Base-by-base conservation (phyloP, 2,888 invertebrate species). In the Campaea margaritaria region DNA sequence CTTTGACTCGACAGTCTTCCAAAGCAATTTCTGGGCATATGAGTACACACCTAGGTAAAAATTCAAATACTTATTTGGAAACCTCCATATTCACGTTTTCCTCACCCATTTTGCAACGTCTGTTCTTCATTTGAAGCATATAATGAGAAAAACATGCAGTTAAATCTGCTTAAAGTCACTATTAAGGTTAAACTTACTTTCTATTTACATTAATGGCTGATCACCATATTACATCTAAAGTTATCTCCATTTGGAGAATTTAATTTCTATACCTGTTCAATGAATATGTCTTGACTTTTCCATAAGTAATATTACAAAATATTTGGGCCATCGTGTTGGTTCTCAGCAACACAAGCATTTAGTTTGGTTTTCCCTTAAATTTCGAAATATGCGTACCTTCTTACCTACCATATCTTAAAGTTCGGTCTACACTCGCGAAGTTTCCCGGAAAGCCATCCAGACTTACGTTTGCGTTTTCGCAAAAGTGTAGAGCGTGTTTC, bases 51-150 rank as follows among this genome's bases (percentile, higher is more conserved):
- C 7, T 9, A 31, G 4, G 31, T 31, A 31, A 3, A 31, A 31
- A 31, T 36, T 36, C n/a, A 36, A 12, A 36, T 9, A n/a, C n/a
- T n/a, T n/a, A n/a, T n/a, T n/a, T n/a, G n/a, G n/a, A n/a, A n/a
- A n/a, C n/a, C n/a, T n/a, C n/a, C n/a, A n/a, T n/a, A n/a, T n/a
- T n/a, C n/a, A n/a, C n/a, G n/a, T n/a, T n/a, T n/a, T n/a, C n/a
- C 39, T 12, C 44, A 43, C 16, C 48, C 28, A 49, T 63, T 62
- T 56, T 43, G 55, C 41, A 58, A 58, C n/a, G 54, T 31, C 39
- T 34, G 14, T 53, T 54, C 14, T 59, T 57, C 62, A 51, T 54
- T 56, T 31, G 31, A 31, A 47, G 31, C 42, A 43, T 16, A 45
- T 41, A 43, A 44, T 16, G 31, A 50, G 39, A 21, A 34, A 48